A percentile compares a stretch with the other conserved stretches of the same genome.
These are phyloP conservation scores for Erynnis tages DNA, from an alignment of 2,888 invertebrate species.

Conservation along the genomic window DNA sequence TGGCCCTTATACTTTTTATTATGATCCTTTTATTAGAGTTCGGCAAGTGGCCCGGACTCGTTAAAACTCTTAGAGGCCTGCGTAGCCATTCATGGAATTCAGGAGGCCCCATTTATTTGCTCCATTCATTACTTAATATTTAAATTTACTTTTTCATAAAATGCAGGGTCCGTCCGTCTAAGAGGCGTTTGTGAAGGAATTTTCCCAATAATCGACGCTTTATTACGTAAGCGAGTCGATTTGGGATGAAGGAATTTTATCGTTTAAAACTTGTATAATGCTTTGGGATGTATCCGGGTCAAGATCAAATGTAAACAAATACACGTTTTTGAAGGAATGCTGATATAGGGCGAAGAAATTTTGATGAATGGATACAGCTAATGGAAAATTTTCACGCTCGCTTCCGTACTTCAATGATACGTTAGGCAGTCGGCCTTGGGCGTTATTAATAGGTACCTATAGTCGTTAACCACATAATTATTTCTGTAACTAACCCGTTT, in stretches of 20 bases:
- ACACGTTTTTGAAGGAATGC: too few species aligned
- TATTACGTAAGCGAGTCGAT: conserved; percentile 61
- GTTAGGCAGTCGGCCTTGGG: too few species aligned
- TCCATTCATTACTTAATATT: conserved; percentile 64
- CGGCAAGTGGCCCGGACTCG: conserved; percentile 61
- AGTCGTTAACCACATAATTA: too few species aligned
- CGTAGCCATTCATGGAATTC: conserved; percentile 51
- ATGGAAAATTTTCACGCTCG: too few species aligned
- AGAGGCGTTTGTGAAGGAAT: conserved; percentile 48
- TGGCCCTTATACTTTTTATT: conserved; percentile 48
- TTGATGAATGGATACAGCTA: too few species aligned
- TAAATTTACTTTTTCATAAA: conserved; percentile 45
- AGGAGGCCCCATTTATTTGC: conserved; percentile 61
- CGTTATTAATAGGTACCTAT: too few species aligned
- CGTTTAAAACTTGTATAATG: conserved; percentile 47
- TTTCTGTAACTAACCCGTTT: too few species aligned
- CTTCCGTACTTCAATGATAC: too few species aligned
- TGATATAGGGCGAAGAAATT: too few species aligned
- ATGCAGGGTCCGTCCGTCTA: not conserved
- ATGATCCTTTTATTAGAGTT: conserved; percentile 72
- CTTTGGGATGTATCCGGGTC: not conserved
- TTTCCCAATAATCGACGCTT: conserved; percentile 61
- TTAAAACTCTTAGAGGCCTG: conserved; percentile 61
- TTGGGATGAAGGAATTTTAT: conserved; percentile 54
- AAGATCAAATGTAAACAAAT: too few species aligned